Conservation (phyloP, 2,797 vertebrate species). For the Loris lydekkerianus region DNA sequence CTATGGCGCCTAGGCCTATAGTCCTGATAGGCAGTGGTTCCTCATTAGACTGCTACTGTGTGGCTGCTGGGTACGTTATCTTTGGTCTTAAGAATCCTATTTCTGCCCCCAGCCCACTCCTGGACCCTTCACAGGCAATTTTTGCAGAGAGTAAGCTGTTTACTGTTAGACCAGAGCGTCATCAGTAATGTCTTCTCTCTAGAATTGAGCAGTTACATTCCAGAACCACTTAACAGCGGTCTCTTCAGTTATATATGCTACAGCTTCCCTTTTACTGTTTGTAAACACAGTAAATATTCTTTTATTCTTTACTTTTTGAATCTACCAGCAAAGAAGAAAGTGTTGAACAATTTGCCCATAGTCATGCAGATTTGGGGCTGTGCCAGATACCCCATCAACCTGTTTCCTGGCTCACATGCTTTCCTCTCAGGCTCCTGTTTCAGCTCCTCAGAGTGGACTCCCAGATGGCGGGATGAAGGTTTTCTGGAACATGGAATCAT, state of each 20-base stretch:
- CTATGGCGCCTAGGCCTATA: background rate
- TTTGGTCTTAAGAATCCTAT: background rate
- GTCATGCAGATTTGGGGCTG: constrained; percentile 26
- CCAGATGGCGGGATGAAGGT: background rate
- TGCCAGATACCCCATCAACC: background rate
- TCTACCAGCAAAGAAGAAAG: constrained; percentile 21
- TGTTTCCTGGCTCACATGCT: constrained; percentile 1
- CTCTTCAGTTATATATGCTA: background rate
- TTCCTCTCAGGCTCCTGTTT: background rate
- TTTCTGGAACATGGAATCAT: background rate
- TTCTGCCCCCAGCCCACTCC: background rate
- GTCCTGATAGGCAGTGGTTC: background rate
- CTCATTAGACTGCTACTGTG: background rate
- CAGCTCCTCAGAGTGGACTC: constrained; percentile 1
- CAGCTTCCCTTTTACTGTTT: background rate
- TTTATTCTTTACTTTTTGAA: constrained; percentile 12
- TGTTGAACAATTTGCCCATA: background rate
- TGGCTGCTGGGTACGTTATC: background rate
- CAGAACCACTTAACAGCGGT: background rate
- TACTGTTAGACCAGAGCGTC: background rate
- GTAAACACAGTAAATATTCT: background rate
- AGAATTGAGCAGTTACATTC: background rate
- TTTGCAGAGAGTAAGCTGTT: background rate
- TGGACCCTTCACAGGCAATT: background rate
- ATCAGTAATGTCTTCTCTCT: background rate